phyloP scores from a whole-genome alignment of 2,888 invertebrate species.

The Seira sanloemensis region DNA sequence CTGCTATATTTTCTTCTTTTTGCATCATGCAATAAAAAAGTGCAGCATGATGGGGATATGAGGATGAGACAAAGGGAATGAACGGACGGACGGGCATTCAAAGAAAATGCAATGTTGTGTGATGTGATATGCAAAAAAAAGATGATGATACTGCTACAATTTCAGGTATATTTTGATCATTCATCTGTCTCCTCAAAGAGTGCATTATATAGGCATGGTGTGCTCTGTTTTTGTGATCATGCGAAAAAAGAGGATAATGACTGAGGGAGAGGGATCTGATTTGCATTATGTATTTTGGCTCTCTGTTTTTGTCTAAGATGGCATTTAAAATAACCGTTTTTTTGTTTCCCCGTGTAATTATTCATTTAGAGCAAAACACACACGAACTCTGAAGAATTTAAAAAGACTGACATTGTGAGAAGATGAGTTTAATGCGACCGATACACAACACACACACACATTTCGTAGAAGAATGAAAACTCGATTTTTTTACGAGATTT shows the following conservation, averaged over 20 bases:
- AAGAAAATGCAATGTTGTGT: constrained; percentile 49
- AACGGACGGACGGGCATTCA: constrained; percentile 16
- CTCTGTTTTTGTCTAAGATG: neutral
- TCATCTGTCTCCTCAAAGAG: constrained; percentile 11
- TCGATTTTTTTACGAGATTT: constrained; percentile 12
- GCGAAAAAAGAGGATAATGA: constrained; percentile 6
- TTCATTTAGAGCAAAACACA: constrained; percentile 16
- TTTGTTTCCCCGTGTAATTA: constrained; percentile 12
- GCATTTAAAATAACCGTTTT: constrained; percentile 10
- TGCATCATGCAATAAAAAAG: neutral
- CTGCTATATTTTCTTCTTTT: neutral
- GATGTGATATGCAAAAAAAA: constrained; percentile 29
- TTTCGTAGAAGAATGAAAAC: neutral
- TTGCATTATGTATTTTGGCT: constrained; percentile 10
- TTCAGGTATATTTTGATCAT: constrained; percentile 5
- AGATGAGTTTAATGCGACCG: neutral
- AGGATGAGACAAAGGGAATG: constrained; percentile 10
- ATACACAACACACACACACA: neutral
- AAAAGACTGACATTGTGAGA: neutral
- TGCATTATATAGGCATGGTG: too few relatives aligned
- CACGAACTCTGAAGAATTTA: neutral
- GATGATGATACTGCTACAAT: constrained; percentile 9
- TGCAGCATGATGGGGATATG: neutral
- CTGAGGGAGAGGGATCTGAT: constrained; percentile 12
- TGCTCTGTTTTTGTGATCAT: neutral